Percentiles rank a stretch among this genome's conserved stretches.
Conservation (phyloP, 2,888 invertebrate genomes). For the Ormyrus pomaceus region DNA sequence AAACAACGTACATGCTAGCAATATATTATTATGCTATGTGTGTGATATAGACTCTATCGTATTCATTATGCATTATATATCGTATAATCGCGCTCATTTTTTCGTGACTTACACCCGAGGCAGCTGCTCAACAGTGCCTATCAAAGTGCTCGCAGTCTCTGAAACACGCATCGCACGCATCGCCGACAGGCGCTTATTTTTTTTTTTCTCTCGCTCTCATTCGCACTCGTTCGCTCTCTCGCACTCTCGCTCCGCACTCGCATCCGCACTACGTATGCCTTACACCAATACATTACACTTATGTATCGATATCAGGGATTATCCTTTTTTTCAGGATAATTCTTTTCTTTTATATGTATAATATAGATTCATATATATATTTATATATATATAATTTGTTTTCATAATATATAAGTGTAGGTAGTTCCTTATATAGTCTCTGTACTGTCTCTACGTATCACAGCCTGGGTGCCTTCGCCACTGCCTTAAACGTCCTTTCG, state of each 20-base stretch:
- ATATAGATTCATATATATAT: slow-evolving; percentile 56
- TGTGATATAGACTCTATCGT: slow-evolving; percentile 75
- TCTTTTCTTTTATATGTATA: slow-evolving; percentile 55
- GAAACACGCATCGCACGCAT: slow-evolving; percentile 49
- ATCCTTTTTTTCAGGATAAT: slow-evolving; percentile 67
- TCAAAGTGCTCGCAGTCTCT: slow-evolving; percentile 54
- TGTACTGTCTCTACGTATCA: slow-evolving; percentile 76
- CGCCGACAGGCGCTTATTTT: slow-evolving; percentile 31
- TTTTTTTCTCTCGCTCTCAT: slow-evolving; percentile 2
- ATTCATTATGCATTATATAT: slow-evolving; percentile 70
- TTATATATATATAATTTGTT: slow-evolving; percentile 54
- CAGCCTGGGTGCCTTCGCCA: slow-evolving; percentile 75
- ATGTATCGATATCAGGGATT: slow-evolving; percentile 71
- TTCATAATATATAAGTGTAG: slow-evolving; percentile 66
- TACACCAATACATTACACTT: slow-evolving; percentile 70
- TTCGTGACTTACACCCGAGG: slow-evolving; percentile 60
- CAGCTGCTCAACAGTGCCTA: slow-evolving; percentile 72
- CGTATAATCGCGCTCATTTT: slow-evolving; percentile 65
- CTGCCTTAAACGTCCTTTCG: slow-evolving; percentile 64
- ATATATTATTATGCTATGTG: slow-evolving; percentile 75
- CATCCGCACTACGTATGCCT: slow-evolving; percentile 63
- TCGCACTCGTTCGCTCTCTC: neutral
- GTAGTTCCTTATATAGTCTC: slow-evolving; percentile 73
- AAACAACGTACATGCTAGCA: slow-evolving; percentile 74
- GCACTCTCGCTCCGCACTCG: slow-evolving; percentile 21